Percentiles rank a stretch among this genome's conserved stretches.
Conservation (phyloP, 2,888 invertebrate genomes). For the Xanthostigma xanthostigma region DNA sequence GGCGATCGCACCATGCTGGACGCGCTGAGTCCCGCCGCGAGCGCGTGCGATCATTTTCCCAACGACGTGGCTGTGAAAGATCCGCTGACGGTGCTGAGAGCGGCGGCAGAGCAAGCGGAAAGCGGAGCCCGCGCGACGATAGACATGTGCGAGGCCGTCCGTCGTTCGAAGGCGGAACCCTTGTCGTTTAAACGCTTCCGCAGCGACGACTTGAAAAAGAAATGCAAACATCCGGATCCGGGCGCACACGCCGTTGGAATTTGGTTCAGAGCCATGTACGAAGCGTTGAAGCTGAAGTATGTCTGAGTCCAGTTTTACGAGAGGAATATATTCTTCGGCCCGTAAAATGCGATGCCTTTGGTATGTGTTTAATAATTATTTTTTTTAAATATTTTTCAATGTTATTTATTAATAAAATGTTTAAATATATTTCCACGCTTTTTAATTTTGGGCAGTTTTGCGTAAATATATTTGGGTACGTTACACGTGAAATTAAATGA, state of each 20-base stretch:
- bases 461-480: no score
- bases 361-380: no score
- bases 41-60: no score
- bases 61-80: slow-evolving; percentile 32
- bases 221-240: slow-evolving; percentile 33
- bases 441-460: no score
- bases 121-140: slow-evolving; percentile 17
- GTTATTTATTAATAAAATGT: no score
- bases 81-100: slow-evolving; percentile 20
- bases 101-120: slow-evolving; percentile 17
- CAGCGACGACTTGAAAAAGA: slow-evolving; percentile 7
- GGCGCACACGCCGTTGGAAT: slow-evolving; percentile 42
- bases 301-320: no score
- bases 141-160: slow-evolving; percentile 25
- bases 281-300: slow-evolving; percentile 27
- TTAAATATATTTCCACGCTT: no score
- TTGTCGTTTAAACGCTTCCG: slow-evolving; percentile 13
- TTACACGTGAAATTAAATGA: no score
- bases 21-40: neutral
- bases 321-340: no score
- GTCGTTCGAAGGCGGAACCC: slow-evolving; percentile 25
- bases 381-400: no score
- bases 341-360: no score
- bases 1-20: neutral
- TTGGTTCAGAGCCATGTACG: slow-evolving; percentile 38